Conservation (phyloP, 2,888 invertebrate species). For the Timema podura region DNA sequence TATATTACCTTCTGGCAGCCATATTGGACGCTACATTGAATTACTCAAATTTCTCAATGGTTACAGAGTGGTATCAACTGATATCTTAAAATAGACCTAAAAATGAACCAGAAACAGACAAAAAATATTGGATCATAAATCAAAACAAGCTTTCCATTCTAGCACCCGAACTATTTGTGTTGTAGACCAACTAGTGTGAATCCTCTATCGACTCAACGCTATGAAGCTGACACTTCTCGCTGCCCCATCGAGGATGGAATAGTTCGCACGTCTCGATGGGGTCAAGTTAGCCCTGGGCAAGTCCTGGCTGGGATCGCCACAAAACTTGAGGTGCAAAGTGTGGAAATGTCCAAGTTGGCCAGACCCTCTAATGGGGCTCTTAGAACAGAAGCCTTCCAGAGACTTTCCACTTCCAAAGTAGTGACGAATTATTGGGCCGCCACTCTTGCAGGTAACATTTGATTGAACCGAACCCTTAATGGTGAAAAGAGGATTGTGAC, state of each 20-base stretch:
- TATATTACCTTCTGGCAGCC: background rate
- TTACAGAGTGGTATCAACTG: background rate
- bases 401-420: too few species aligned
- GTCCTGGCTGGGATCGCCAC: conserved; percentile 33
- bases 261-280: conserved; percentile 34
- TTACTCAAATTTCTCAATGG: background rate
- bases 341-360: too few species aligned
- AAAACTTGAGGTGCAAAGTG: conserved; percentile 40
- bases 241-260: conserved; percentile 40
- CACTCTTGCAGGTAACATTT: conserved; percentile 53
- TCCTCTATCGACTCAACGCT: background rate
- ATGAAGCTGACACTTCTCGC: conserved; percentile 25
- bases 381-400: too few species aligned
- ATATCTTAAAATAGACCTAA: too few species aligned
- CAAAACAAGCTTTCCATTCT: too few species aligned
- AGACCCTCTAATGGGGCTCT: too few species aligned
- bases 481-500: too few species aligned
- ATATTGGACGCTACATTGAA: background rate
- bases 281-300: conserved; percentile 35
- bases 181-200: too few species aligned
- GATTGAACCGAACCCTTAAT: too few species aligned
- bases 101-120: too few species aligned
- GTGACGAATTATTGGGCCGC: conserved; percentile 43
- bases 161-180: too few species aligned
- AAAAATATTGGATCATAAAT: too few species aligned